phyloP scores from a whole-genome alignment of 2,888 invertebrate genomes.

The Vanessa cardui region DNA sequence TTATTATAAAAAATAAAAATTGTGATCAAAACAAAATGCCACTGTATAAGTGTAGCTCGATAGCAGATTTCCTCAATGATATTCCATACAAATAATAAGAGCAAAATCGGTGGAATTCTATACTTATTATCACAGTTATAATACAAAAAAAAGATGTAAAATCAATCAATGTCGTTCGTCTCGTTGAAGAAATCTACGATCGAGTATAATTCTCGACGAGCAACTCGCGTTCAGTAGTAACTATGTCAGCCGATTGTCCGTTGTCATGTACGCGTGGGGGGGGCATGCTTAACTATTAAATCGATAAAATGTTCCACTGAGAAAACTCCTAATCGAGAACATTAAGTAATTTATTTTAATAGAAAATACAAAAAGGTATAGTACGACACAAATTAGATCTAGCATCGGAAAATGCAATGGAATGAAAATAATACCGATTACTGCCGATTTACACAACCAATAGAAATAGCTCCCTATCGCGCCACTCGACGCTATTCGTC shows the following conservation, averaged over 20 bases:
- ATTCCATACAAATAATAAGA: constrained; percentile 62
- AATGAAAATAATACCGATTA: too few relatives aligned
- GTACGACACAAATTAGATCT: too few relatives aligned
- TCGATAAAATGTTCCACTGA: neutral
- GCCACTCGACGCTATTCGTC: too few relatives aligned
- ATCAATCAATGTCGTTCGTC: constrained; percentile 66
- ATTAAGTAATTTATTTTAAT: neutral
- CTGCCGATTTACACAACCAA: too few relatives aligned
- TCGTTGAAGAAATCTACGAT: constrained; percentile 78
- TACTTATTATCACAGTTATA: constrained; percentile 82
- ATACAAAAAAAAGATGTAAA: constrained; percentile 76
- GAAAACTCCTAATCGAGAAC: neutral
- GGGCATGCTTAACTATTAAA: neutral
- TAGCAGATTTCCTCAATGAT: constrained; percentile 76
- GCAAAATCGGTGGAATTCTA: constrained; percentile 77
- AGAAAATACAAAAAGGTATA: too few relatives aligned
- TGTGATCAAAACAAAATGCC: constrained; percentile 72
- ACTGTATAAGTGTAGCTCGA: constrained; percentile 56
- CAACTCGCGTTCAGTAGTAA: constrained; percentile 3
- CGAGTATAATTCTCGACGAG: constrained; percentile 54
- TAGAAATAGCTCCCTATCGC: too few relatives aligned
- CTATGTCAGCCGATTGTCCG: constrained; percentile 4
- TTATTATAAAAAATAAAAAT: constrained; percentile 67
- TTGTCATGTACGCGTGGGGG: constrained; percentile 5
- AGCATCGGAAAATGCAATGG: too few relatives aligned